Percentiles rank a stretch among this genome's conserved stretches.
Evolutionary conservation across 2,113 vertebrate genomes (phyloP).

Genomic region (Andinoacara biseriatus): DNA sequence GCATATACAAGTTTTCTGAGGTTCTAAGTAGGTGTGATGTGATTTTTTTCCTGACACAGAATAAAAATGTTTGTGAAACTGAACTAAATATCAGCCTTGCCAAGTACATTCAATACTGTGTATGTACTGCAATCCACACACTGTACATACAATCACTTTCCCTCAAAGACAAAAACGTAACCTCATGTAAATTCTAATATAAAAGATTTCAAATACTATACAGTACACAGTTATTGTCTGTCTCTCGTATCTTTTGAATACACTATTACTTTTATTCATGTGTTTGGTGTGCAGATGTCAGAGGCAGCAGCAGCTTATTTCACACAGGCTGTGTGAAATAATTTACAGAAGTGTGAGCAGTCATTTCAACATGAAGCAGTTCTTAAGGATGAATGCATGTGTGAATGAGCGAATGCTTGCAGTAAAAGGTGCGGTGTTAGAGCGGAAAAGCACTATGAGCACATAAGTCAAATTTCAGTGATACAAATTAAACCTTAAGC

Average conservation of each 20-base stretch:
- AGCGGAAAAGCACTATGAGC: background rate
- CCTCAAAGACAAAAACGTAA: background rate
- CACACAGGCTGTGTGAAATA: background rate
- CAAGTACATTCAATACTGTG: background rate
- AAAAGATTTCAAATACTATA: background rate
- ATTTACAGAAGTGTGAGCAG: background rate
- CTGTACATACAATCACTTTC: background rate
- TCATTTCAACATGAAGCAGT: background rate
- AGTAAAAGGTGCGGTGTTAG: background rate
- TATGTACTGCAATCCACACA: background rate
- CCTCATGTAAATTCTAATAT: background rate
- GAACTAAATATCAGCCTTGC: background rate
- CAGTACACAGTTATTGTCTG: background rate
- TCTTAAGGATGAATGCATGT: background rate
- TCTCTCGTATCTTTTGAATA: constrained; percentile 7
- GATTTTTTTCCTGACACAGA: background rate
- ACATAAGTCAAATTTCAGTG: background rate
- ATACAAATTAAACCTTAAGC: background rate
- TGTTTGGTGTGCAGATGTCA: constrained; percentile 25
- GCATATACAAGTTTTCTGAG: background rate
- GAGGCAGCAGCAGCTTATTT: background rate
- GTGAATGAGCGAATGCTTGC: too few species aligned
- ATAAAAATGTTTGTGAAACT: background rate
- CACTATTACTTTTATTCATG: constrained; percentile 9
- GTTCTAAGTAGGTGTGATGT: background rate